A percentile compares a stretch with the other conserved stretches of the same genome.
These are phyloP conservation scores for Agrypnia vestita DNA, from an alignment of 1,140 invertebrate species.

Conservation along the genomic window DNA sequence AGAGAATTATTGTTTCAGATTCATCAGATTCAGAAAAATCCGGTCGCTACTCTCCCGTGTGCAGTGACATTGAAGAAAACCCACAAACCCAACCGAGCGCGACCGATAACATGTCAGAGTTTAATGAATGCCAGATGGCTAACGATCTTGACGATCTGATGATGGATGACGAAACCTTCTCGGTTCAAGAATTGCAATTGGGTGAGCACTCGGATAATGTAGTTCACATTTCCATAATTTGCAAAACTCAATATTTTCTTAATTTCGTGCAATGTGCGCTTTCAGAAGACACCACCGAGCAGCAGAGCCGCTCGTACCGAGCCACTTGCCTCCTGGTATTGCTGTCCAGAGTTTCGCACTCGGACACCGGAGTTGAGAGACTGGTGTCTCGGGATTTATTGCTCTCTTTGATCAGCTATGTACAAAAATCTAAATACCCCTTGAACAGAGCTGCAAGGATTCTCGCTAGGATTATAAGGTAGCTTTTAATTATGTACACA, in stretches of 20 bases:
- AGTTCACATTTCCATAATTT: no score
- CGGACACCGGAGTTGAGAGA: conserved; percentile 33
- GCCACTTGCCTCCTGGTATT: conserved; percentile 45
- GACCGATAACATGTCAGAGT: conserved; percentile 37
- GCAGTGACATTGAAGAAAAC: conserved; percentile 72
- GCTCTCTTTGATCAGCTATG: conserved; percentile 66
- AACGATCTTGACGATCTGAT: conserved; percentile 68
- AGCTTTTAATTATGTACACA: conserved; percentile 5
- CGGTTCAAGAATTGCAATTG: conserved; percentile 46
- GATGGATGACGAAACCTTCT: conserved; percentile 66
- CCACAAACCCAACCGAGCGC: conserved; percentile 58
- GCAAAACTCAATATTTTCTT: no score
- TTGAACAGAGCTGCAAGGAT: conserved; percentile 67
- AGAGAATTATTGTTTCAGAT: conserved; percentile 62
- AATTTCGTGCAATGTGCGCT: neutral
- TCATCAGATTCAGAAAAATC: conserved; percentile 71
- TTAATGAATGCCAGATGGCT: conserved; percentile 63
- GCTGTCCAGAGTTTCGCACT: conserved; percentile 48
- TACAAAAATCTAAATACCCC: conserved; percentile 66
- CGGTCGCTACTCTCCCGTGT: conserved; percentile 72
- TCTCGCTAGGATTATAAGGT: conserved; percentile 68
- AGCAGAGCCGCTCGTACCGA: conserved; percentile 42
- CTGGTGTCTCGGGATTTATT: conserved; percentile 63
- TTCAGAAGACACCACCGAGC: conserved; percentile 49
- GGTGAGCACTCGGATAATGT: conserved; percentile 37